Evolutionary conservation across 2,888 invertebrate genomes (phyloP), one percentile per base, ranked within the genome.

Genomic region (Danaus chrysippus): DNA sequence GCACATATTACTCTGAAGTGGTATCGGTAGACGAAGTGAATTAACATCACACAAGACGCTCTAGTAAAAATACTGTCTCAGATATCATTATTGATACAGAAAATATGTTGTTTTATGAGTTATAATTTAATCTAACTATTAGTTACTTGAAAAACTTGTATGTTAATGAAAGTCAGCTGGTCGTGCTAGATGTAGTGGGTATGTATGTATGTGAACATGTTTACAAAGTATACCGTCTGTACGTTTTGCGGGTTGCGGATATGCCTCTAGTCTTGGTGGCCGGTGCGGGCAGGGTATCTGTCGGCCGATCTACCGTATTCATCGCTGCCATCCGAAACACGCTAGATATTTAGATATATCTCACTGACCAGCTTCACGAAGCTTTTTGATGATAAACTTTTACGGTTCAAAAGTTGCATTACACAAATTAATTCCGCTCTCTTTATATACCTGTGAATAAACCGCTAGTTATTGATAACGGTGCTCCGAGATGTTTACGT

Each of bases 301-400:
- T 68, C 76, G 73, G 75, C 84, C 87, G 82, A 90, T 90, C 90
- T 88, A 71, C 80, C 77, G 84, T 81, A 87, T 89, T 87, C 88
- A 88, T 81, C 73, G 79, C 78, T 77, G 73, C 77, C 73, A 79
- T 78, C 78, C 81, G 79, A 82, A 84, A 82, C 68, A 76, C 79
- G 78, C 84, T 83, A 83, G 84, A 84, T 84, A 83, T 84, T 81
- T 72, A 49, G 46, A 84, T 79, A 83, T 82, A 84, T 77, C 79
- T 74, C 76, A 80, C 77, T 78, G 78, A 76, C 77, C 78, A 73
- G 71, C 79, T 64, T 82, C 79, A 78, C 80, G 80, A 75, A 77
- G 81, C 83, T 84, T 85, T 86, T 87, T 81, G 78, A 82, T 72
- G 81, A 76, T 82, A 78, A 72, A 76, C 77, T 75, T 81, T 81